These are phyloP conservation scores for Aelia acuminata DNA, from an alignment of 2,888 invertebrate genomes.

Conservation along the genomic window DNA sequence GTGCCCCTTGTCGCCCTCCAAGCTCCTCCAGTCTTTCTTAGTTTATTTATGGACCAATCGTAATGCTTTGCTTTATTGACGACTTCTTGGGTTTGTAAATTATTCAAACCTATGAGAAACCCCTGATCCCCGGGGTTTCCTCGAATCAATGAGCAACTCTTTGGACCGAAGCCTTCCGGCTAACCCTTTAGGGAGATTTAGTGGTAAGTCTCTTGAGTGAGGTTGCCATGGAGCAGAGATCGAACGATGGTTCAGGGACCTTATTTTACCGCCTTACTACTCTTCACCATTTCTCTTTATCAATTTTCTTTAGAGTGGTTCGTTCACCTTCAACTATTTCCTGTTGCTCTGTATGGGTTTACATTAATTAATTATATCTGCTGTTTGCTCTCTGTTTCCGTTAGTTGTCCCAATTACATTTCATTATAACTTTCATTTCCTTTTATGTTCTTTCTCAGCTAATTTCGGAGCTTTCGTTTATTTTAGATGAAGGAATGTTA, in stretches of 20 bases:
- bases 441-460: background rate
- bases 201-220: background rate
- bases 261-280: background rate
- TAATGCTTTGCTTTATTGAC: background rate
- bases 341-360: background rate
- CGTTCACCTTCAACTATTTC: background rate
- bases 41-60: background rate
- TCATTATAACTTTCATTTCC: background rate
- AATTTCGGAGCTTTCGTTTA: background rate
- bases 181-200: background rate
- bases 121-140: too few relatives aligned
- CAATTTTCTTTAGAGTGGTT: background rate
- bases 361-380: slow-evolving; percentile 1
- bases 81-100: background rate
- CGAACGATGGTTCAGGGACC: background rate
- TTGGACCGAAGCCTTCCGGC: too few relatives aligned
- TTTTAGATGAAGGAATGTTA: background rate
- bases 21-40: background rate
- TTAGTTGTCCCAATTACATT: background rate
- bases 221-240: background rate
- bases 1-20: background rate
- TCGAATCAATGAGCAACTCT: too few relatives aligned
- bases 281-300: background rate
- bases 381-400: background rate
- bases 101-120: background rate